A percentile compares a stretch with the other conserved stretches of the same genome.
Evolutionary conservation across 2,797 vertebrate genomes (phyloP).

Genomic region (Furcifer pardalis): DNA sequence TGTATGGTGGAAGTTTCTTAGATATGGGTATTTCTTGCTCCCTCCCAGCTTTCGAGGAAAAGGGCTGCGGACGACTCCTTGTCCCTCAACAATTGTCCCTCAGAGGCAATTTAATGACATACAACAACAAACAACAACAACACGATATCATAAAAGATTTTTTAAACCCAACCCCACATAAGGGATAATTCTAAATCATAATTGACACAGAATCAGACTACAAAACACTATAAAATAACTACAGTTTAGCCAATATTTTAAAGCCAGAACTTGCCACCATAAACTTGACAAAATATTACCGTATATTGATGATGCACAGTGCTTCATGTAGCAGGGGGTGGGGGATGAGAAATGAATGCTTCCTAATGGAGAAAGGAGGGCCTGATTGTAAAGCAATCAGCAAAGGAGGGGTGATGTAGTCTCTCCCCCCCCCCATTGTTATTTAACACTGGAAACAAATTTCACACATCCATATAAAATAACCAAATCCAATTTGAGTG

Average conservation of each 20-base stretch:
- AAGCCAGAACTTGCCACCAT: neutral
- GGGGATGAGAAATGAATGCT: conserved; percentile 57
- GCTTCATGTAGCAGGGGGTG: conserved; percentile 55
- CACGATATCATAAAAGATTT: too few species aligned
- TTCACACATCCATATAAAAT: conserved; percentile 56
- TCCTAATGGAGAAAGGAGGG: conserved; percentile 44
- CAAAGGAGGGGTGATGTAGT: conserved; percentile 55
- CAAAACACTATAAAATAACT: neutral
- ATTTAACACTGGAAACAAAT: conserved; percentile 74
- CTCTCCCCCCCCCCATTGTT: neutral
- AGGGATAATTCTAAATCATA: neutral
- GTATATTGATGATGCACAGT: conserved; percentile 26
- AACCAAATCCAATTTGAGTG: conserved; percentile 79
- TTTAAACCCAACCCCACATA: neutral
- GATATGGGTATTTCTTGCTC: too few species aligned
- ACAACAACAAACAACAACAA: neutral
- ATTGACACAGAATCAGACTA: neutral
- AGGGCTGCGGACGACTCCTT: too few species aligned
- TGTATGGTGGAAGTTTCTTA: too few species aligned
- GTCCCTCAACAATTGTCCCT: too few species aligned
- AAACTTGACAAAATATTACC: neutral
- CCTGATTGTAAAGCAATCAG: conserved; percentile 78
- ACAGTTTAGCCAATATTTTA: neutral
- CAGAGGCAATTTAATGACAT: neutral
- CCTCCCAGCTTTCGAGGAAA: too few species aligned